Base-by-base conservation (phyloP, 2,797 vertebrate species). In the Manis pentadactyla region DNA sequence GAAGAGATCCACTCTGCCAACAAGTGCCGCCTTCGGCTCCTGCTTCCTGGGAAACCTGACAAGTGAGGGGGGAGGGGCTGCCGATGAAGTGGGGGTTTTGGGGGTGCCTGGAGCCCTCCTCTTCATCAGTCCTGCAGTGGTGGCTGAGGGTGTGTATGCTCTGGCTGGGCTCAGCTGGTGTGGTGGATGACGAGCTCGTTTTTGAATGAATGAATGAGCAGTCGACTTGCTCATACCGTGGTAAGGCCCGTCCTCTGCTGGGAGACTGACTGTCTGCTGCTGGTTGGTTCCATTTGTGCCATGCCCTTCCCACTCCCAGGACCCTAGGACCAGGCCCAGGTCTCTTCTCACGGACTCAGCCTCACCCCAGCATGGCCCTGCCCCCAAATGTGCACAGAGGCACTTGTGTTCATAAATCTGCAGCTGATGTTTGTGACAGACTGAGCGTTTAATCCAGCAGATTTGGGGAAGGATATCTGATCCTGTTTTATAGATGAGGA, bases 1-100 rank as follows among this genome's bases (percentile, higher is more conserved):
- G 99, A 99, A 88, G 99, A 99, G 98, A 99, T 99, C 97, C 99
- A 99, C 97, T 99, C 99, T 0, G 99, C 99, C 96, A 99, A 99
- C 99, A 99, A 99, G 97, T 99, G 99, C 97, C 99, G 99, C 78
- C 99, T 99, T 87, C 99, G 99, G 49, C 99, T 99, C 74, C 99
- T 99, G 98, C 99, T 99, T 29, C 99, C 99, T 0, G 99, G 99
- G 34, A 99, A 99, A 87, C 99, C 99, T 0, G 99, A 99, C 98
- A 99, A 99, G 99, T 99, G 98, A 99, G 99, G 98, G 13, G 11
- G 68, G 10, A 2, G 3, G 4, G 25, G 61, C 18, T 23, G 0
- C 2, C 4, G 10, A 4, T 0, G 19, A 12, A 5, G 51, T 0
- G 5, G 29, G n/a, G 64, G 81, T 0, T 0, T 0, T 7, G 34